Evolutionary conservation across 2,888 invertebrate genomes (phyloP).

Genomic region (Sisyra terminalis): DNA sequence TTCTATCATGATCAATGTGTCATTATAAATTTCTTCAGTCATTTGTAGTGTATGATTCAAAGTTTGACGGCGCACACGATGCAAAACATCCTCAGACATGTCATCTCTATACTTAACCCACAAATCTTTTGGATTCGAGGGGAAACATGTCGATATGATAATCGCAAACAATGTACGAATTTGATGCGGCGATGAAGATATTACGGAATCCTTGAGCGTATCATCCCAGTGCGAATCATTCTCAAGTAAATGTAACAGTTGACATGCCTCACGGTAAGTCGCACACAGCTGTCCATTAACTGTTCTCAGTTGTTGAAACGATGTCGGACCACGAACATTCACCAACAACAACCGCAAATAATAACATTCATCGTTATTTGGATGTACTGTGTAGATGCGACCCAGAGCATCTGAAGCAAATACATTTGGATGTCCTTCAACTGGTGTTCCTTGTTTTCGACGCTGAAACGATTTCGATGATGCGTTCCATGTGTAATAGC

Average conservation of each 20-base stretch:
- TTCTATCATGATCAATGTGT: constrained; percentile 17
- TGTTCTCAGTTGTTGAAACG: constrained; percentile 14
- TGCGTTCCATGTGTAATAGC: constrained; percentile 13
- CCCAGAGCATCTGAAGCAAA: too few species aligned
- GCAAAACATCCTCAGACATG: constrained; percentile 11
- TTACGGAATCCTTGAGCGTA: constrained; percentile 14
- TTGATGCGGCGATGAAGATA: constrained; percentile 14
- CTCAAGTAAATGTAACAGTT: constrained; percentile 16
- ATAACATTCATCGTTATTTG: too few species aligned
- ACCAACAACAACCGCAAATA: constrained; percentile 9
- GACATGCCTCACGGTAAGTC: constrained; percentile 11
- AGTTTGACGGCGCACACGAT: constrained; percentile 14
- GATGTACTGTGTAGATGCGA: too few species aligned
- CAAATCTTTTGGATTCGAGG: constrained; percentile 14
- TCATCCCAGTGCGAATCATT: constrained; percentile 14
- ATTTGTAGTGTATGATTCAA: constrained; percentile 12
- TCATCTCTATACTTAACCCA: constrained; percentile 13
- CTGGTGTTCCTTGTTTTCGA: constrained; percentile 14
- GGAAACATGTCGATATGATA: constrained; percentile 17
- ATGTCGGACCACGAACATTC: constrained; percentile 13
- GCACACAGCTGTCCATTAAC: constrained; percentile 5
- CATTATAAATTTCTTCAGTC: constrained; percentile 18
- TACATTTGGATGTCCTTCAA: too few species aligned
- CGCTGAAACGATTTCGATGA: constrained; percentile 7
- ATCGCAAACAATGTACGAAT: constrained; percentile 18